A percentile compares a stretch with the other conserved stretches of the same genome.
Evolutionary conservation across 37 sponge, comb jelly and placozoan genomes (phyloP).

Genomic region (Cliona cf. orientalis): DNA sequence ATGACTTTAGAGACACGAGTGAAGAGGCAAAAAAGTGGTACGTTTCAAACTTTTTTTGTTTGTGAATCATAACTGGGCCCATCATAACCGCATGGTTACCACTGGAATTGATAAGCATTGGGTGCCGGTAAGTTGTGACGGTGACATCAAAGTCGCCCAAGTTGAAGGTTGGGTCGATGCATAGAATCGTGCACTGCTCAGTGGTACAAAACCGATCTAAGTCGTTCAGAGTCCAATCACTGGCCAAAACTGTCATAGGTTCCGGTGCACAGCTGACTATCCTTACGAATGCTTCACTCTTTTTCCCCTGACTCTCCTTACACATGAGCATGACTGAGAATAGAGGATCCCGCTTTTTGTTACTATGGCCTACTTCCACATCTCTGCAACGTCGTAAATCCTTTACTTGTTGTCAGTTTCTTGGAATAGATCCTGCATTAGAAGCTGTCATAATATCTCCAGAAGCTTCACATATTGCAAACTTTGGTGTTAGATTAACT

Average conservation of each 20-base stretch:
- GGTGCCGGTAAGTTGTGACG: conserved; percentile 16
- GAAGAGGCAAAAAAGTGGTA: conserved; percentile 11
- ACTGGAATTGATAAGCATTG: not conserved
- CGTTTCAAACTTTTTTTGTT: conserved; percentile 2
- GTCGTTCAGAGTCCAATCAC: not conserved
- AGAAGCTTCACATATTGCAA: no score
- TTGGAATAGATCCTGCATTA: no score
- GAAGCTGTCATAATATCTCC: no score
- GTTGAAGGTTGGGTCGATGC: conserved; percentile 27
- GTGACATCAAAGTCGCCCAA: conserved; percentile 37
- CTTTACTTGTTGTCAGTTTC: no score
- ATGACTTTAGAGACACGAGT: no score
- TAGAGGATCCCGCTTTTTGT: no score
- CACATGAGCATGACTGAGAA: no score
- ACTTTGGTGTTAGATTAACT: no score
- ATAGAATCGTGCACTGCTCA: not conserved
- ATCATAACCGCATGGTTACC: conserved; percentile 11
- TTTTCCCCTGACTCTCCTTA: no score
- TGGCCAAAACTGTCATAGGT: conserved; percentile 3
- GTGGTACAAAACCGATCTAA: conserved; percentile 11
- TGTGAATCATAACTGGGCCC: conserved; percentile 11
- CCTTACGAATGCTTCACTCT: no score
- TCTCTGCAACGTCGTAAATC: no score
- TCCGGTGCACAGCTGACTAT: conserved; percentile 17
- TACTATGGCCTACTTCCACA: no score